Percentiles rank a stretch among this genome's conserved stretches.
phyloP scores from a whole-genome alignment of 1,140 invertebrate species.

The Paraescarpia echinospica region DNA sequence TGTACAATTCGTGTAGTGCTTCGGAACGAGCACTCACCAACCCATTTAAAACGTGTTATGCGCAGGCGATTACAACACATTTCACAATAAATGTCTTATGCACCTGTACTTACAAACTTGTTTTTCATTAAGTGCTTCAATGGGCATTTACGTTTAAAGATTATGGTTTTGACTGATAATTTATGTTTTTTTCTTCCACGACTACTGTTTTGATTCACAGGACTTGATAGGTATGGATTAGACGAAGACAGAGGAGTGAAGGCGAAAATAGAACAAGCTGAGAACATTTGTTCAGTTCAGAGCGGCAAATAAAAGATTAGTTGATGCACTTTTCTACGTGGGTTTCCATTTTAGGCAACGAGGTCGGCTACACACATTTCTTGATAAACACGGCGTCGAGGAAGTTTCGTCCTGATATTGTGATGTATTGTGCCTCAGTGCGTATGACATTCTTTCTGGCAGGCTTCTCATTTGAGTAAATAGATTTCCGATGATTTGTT shows the following conservation, averaged over 20 bases:
- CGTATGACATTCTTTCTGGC: background rate
- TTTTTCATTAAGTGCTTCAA: no score
- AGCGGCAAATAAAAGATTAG: background rate
- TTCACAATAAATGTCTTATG: no score
- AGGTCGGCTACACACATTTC: background rate
- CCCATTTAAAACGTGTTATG: no score
- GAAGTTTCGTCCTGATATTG: background rate
- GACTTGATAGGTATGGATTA: no score
- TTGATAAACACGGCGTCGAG: background rate
- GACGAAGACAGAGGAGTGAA: background rate
- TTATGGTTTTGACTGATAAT: no score
- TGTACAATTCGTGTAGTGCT: no score
- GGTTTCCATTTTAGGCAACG: background rate
- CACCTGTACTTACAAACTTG: no score
- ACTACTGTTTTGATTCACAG: no score
- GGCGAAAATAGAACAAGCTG: background rate
- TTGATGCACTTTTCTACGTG: background rate
- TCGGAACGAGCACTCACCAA: no score
- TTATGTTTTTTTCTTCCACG: no score
- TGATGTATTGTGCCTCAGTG: background rate
- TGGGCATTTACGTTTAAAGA: no score
- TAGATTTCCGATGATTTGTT: background rate
- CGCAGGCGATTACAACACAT: no score
- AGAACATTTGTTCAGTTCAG: background rate
- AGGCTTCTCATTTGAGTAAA: background rate